phyloP scores from a whole-genome alignment of 2,888 invertebrate species.

The Parthenolecanium corni region DNA sequence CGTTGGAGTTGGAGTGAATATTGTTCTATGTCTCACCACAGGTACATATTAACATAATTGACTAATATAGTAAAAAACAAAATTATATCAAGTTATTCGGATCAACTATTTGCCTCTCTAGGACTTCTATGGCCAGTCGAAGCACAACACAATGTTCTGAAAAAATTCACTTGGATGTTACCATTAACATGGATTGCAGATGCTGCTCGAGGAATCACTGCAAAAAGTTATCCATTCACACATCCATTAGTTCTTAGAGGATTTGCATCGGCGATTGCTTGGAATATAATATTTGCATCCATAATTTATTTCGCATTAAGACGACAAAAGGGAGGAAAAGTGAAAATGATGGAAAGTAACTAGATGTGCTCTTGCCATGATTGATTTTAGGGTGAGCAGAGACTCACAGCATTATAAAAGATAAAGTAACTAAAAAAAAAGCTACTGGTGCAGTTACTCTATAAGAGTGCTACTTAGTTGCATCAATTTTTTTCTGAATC shows the following conservation, averaged over 20 bases:
- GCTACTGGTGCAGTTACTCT: too few relatives aligned
- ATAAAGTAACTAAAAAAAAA: too few relatives aligned
- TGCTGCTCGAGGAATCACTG: constrained; percentile 61
- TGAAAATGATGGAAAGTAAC: too few relatives aligned
- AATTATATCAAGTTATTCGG: too few relatives aligned
- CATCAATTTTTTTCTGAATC: too few relatives aligned
- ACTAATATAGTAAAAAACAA: neutral
- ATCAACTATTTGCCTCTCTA: constrained; percentile 21
- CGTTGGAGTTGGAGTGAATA: neutral
- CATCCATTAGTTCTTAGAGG: constrained; percentile 62
- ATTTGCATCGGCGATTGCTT: constrained; percentile 52
- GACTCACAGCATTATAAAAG: too few relatives aligned
- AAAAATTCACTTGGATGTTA: constrained; percentile 50
- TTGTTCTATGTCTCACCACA: neutral
- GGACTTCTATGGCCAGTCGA: constrained; percentile 56
- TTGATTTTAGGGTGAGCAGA: too few relatives aligned
- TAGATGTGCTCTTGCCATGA: too few relatives aligned
- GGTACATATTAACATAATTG: neutral
- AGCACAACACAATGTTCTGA: constrained; percentile 47
- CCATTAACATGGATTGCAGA: constrained; percentile 71
- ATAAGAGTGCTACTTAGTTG: too few relatives aligned
- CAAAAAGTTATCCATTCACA: constrained; percentile 58
- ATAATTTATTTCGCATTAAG: neutral
- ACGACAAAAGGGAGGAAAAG: neutral
- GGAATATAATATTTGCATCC: constrained; percentile 41